phyloP scores from a whole-genome alignment of 1,140 invertebrate genomes.

The Hycleus cichorii region DNA sequence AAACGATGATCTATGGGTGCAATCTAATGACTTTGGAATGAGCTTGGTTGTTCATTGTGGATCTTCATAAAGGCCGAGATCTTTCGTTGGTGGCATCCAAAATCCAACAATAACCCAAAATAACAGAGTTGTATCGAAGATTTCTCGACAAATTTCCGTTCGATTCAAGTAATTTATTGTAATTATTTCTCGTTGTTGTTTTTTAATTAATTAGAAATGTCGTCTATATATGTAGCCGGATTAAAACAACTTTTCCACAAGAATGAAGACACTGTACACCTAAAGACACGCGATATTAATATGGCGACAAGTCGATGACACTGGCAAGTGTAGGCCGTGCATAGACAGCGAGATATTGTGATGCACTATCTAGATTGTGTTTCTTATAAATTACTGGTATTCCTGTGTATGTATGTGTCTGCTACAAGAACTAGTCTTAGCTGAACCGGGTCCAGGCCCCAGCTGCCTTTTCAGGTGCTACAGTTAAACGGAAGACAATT shows the following conservation, averaged over 20 bases:
- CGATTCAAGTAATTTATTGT: neutral
- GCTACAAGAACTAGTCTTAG: constrained; percentile 29
- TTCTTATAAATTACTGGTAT: constrained; percentile 36
- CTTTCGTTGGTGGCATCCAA: too few relatives aligned
- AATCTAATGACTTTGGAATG: too few relatives aligned
- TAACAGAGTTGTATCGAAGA: too few relatives aligned
- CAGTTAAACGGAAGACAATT: constrained; percentile 35
- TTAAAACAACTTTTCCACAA: constrained; percentile 33
- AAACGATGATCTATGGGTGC: too few relatives aligned
- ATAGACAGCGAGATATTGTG: constrained; percentile 35
- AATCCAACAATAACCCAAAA: too few relatives aligned
- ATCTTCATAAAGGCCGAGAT: too few relatives aligned
- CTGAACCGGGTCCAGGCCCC: constrained; percentile 29
- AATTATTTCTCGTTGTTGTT: constrained; percentile 21
- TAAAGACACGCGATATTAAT: constrained; percentile 38
- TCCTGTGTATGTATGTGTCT: constrained; percentile 28
- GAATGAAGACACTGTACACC: constrained; percentile 31
- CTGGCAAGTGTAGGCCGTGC: constrained; percentile 34
- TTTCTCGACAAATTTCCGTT: too few relatives aligned
- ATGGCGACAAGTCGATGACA: constrained; percentile 38
- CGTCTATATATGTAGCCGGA: constrained; percentile 33
- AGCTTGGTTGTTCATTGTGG: too few relatives aligned
- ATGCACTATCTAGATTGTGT: constrained; percentile 34
- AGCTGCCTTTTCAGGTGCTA: constrained; percentile 34
- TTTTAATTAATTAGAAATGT: constrained; percentile 28